Evolutionary conservation across 2,888 invertebrate species (phyloP), one percentile per base, ranked within the genome.

Genomic region (Phorcus lineatus): DNA sequence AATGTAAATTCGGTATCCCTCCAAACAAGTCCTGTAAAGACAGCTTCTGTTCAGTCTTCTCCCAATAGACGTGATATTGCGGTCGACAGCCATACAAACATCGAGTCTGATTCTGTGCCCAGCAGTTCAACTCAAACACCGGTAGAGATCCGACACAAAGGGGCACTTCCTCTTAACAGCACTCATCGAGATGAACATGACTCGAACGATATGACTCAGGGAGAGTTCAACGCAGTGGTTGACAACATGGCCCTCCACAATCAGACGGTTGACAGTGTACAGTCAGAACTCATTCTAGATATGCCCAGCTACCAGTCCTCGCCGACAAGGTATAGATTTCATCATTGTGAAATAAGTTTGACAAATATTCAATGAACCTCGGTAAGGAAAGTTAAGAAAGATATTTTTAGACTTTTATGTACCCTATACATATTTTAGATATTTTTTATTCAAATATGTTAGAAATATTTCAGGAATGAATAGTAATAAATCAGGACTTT

Each of bases 271-370:
- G 89, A 91, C 70, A 91, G 91, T 82, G 84, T 88, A 11, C 87
- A 88, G 80, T 91, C 91, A 0, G 90, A 90, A 22, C 88, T 91
- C 87, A 88, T 91, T 57, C 88, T 91, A n/a, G 92, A 91, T 78
- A 84, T 91, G 79, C 92, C 92, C 2, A 91, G 89, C 74, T 92
- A 90, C 83, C 87, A 87, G 57, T 91, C 91, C 0, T 88, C 90
- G 47, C 86, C 88, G 7, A 81, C 86, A 53, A 86, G 76, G 76
- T 76, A 28, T n/a, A 7, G 24, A 7, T 57, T 57, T 57, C 19
- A 57, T 57, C 9, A n/a, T 57, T 22, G 57, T 19, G 55, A n/a
- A 55, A 7, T 57, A 22, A n/a, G 57, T n/a, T 3, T n/a, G n/a
- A n/a, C n/a, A n/a, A n/a, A n/a, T n/a, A 6, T 55, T 11, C 11